phyloP scores from a whole-genome alignment of 2,113 vertebrate species.

The Chaetura pelagica region DNA sequence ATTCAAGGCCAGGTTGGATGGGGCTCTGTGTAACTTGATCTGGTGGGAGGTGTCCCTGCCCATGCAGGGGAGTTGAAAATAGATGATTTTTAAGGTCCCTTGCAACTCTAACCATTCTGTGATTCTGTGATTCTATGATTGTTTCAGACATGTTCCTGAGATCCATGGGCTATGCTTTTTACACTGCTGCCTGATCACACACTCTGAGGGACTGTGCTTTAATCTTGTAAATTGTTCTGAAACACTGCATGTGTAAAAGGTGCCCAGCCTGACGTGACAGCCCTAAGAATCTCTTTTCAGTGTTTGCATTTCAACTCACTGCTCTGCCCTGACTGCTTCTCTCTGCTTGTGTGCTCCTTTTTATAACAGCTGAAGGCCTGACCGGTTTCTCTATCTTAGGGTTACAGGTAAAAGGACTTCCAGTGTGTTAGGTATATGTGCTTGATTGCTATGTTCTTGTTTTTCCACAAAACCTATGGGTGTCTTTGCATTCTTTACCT shows the following conservation, averaged over 20 bases:
- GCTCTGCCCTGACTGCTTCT: neutral
- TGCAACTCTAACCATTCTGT: too few relatives aligned
- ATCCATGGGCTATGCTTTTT: neutral
- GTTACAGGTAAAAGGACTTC: neutral
- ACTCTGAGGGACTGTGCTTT: neutral
- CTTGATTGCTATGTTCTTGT: neutral
- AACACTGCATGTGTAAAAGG: neutral
- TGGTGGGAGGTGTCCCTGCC: too few relatives aligned
- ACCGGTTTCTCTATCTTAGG: neutral
- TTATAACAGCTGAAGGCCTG: neutral
- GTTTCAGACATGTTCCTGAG: neutral
- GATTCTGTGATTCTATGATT: neutral
- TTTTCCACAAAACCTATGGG: neutral
- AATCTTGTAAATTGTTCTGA: neutral
- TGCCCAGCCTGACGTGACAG: neutral
- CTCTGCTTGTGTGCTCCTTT: neutral
- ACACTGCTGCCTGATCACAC: neutral
- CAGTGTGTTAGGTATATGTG: neutral
- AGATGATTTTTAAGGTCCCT: too few relatives aligned
- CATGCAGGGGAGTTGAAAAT: too few relatives aligned
- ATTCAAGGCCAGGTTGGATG: too few relatives aligned
- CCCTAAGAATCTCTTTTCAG: neutral
- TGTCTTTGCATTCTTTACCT: neutral
- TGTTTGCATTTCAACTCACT: neutral
- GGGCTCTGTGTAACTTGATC: too few relatives aligned